phyloP scores from a whole-genome alignment of 2,797 vertebrate species.

The Fratercula arctica region DNA sequence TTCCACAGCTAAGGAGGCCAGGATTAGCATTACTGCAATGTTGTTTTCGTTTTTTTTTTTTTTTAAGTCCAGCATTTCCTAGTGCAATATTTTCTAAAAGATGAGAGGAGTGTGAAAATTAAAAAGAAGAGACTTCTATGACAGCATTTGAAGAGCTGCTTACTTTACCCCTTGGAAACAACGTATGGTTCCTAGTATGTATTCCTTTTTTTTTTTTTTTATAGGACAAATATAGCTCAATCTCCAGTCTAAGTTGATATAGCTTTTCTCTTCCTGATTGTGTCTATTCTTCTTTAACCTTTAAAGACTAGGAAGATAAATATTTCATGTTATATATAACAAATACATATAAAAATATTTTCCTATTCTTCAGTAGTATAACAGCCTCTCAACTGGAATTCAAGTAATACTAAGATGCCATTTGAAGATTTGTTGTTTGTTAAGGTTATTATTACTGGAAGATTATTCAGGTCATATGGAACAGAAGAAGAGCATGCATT shows the following conservation, averaged over 20 bases:
- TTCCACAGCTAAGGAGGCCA: conserved; percentile 15
- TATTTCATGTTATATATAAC: not conserved
- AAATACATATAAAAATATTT: not conserved
- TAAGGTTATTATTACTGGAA: not conserved
- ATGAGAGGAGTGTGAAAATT: conserved; percentile 50
- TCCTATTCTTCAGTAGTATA: not conserved
- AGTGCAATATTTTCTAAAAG: conserved; percentile 36
- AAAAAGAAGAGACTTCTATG: not conserved
- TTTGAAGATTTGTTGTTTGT: not conserved
- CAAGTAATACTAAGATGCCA: not conserved
- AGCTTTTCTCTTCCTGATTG: not conserved
- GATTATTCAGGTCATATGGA: not conserved
- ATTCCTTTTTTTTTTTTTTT: not conserved
- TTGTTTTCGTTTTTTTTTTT: not conserved
- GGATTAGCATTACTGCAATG: conserved; percentile 34
- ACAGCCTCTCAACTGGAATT: not conserved
- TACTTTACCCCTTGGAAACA: not conserved
- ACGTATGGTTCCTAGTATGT: not conserved
- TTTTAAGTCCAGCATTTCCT: conserved; percentile 20
- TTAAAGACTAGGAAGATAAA: not conserved
- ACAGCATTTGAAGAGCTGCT: conserved; percentile 11
- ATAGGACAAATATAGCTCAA: not conserved
- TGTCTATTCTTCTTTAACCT: not conserved
- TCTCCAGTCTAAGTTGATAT: not conserved
- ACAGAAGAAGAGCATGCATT: not conserved